Evolutionary conservation across 2,113 vertebrate species (phyloP).

Genomic region (Cinclus mexicanus): DNA sequence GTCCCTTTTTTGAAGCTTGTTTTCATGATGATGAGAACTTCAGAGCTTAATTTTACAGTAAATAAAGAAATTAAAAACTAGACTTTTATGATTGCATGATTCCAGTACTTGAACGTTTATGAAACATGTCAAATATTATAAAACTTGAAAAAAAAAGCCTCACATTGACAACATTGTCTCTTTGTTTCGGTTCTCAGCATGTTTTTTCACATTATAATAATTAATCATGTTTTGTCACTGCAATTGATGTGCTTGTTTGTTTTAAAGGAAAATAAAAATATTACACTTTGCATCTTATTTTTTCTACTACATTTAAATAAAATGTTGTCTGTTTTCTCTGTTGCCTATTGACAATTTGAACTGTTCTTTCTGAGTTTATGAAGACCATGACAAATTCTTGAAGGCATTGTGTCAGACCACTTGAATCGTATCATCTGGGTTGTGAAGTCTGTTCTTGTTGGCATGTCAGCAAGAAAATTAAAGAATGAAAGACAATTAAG

Average conservation of each 20-base stretch:
- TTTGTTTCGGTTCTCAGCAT: neutral
- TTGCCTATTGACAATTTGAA: neutral
- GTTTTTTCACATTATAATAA: neutral
- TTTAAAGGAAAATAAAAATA: neutral
- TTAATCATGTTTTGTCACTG: neutral
- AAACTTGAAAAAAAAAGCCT: neutral
- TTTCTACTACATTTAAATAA: neutral
- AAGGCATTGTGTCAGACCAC: neutral
- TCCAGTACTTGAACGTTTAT: neutral
- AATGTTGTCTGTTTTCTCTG: neutral
- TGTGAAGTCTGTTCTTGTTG: constrained; percentile 55
- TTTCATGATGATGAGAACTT: neutral
- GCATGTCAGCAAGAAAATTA: neutral
- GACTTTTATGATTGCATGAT: neutral
- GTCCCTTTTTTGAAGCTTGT: neutral
- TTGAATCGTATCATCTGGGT: constrained; percentile 39
- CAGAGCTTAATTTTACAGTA: neutral
- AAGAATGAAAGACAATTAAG: constrained; percentile 64
- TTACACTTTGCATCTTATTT: neutral
- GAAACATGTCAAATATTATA: neutral
- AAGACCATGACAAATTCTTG: neutral
- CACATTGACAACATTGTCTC: neutral
- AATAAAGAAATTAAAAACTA: neutral
- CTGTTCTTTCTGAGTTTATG: neutral
- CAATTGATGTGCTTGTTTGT: neutral